These are phyloP conservation scores for Lathamus discolor DNA, from an alignment of 2,113 vertebrate genomes.

Conservation along the genomic window DNA sequence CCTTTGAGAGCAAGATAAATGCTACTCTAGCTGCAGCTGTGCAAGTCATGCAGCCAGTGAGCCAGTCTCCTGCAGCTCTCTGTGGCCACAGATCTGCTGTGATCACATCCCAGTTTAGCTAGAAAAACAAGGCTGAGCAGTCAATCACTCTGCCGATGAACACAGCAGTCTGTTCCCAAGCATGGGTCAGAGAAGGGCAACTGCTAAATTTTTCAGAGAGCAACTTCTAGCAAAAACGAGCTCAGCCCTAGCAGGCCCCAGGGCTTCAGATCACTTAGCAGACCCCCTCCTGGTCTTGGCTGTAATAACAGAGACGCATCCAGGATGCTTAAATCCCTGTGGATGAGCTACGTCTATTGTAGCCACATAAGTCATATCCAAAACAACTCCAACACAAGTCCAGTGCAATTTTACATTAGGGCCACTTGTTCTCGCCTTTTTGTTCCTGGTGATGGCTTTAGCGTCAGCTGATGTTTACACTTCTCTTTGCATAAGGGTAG, in stretches of 20 bases:
- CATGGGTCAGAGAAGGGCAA: neutral
- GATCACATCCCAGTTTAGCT: neutral
- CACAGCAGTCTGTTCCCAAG: neutral
- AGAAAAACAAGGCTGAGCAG: neutral
- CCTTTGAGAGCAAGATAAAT: neutral
- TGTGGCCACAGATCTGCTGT: neutral
- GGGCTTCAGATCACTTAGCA: neutral
- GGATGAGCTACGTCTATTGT: neutral
- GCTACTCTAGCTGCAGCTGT: neutral
- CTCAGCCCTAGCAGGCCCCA: neutral
- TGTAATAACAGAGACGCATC: neutral
- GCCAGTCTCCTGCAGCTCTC: neutral
- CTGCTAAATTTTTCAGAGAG: conserved; percentile 1
- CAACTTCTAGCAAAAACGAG: neutral
- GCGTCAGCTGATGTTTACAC: fast-evolving
- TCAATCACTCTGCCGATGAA: neutral
- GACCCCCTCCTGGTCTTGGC: neutral
- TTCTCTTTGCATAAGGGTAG: neutral
- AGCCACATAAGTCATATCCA: neutral
- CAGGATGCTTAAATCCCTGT: neutral
- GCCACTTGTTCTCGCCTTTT: fast-evolving
- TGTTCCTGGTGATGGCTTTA: neutral
- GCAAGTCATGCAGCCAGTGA: neutral
- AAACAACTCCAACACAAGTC: neutral
- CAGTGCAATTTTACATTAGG: neutral